phyloP scores from a whole-genome alignment of 2,797 vertebrate species.

The Neosalanx taihuensis region DNA sequence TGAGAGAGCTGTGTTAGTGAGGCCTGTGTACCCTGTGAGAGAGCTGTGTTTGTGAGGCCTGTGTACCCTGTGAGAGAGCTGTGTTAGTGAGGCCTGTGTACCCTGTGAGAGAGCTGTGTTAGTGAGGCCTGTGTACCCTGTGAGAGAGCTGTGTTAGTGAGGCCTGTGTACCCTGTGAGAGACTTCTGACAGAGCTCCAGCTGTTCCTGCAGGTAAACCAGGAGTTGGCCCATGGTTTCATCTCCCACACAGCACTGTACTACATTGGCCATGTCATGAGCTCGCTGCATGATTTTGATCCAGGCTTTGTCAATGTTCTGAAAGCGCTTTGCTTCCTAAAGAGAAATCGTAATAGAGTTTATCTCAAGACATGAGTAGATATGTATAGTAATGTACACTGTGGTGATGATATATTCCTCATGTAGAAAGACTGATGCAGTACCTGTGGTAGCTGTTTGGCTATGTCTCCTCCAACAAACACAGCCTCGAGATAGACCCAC shows the following conservation, averaged over 20 bases:
- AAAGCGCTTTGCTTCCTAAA: slow-evolving; percentile 87
- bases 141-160: not conserved
- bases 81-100: no score
- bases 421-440: slow-evolving; percentile 9
- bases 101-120: no score
- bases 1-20: no score
- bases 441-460: slow-evolving; percentile 92
- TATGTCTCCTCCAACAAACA: slow-evolving; percentile 90
- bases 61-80: no score
- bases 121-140: not conserved
- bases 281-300: slow-evolving; percentile 86
- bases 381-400: not conserved
- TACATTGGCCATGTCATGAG: slow-evolving; percentile 81
- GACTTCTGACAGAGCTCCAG: slow-evolving; percentile 94
- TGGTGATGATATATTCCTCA: no score
- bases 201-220: slow-evolving; percentile 86
- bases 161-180: slow-evolving; percentile 80
- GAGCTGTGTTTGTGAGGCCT: no score
- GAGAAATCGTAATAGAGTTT: not conserved
- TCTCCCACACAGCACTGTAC: slow-evolving; percentile 87
- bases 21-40: no score
- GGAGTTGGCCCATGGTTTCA: slow-evolving; percentile 77
- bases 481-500: slow-evolving; percentile 92
- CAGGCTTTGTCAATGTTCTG: slow-evolving; percentile 90
- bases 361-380: not conserved